These are phyloP conservation scores for Diabrotica balteata DNA, from an alignment of 2,888 invertebrate genomes.

Conservation along the genomic window DNA sequence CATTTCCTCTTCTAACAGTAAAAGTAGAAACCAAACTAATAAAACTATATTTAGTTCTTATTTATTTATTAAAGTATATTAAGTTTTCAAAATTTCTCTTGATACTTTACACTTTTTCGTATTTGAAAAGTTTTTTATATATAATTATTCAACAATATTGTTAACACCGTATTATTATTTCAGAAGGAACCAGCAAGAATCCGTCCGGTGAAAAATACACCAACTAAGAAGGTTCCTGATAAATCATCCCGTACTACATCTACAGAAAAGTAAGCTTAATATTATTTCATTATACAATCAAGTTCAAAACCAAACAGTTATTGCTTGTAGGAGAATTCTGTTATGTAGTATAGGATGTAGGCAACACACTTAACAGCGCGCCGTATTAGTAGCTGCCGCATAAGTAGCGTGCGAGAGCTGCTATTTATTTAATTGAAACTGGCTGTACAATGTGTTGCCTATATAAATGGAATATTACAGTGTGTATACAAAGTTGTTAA, in stretches of 20 bases:
- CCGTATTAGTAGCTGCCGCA: not conserved
- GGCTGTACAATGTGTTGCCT: too few relatives aligned
- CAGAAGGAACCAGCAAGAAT: conserved; percentile 28
- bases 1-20: too few relatives aligned
- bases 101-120: too few relatives aligned
- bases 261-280: conserved; percentile 24
- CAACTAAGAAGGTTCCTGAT: conserved; percentile 24
- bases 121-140: too few relatives aligned
- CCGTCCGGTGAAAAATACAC: conserved; percentile 13
- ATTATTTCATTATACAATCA: conserved; percentile 1
- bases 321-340: too few relatives aligned
- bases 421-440: not conserved
- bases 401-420: not conserved
- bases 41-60: too few relatives aligned
- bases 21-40: too few relatives aligned
- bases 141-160: too few relatives aligned
- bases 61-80: too few relatives aligned
- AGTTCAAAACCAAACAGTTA: not conserved
- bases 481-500: too few relatives aligned
- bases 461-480: too few relatives aligned
- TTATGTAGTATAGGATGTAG: not conserved
- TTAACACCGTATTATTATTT: conserved; percentile 6
- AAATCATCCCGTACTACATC: conserved; percentile 13
- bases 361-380: not conserved
- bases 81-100: too few relatives aligned